Evolutionary conservation across 2,888 invertebrate genomes (phyloP).

Genomic region (Calameuta idolon): DNA sequence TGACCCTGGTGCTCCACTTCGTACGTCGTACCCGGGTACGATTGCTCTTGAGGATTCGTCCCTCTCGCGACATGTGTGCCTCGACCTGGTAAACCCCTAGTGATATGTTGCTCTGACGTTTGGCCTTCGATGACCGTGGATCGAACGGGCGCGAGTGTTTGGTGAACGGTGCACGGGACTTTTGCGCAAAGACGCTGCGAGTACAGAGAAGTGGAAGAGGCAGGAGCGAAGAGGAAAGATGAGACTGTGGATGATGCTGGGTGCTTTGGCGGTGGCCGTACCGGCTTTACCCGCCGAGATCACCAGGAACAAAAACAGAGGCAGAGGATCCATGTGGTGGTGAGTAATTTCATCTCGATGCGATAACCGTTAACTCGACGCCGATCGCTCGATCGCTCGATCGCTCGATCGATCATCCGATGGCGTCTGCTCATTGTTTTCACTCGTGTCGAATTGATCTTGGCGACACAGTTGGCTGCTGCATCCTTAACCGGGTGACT

Average conservation of each 20-base stretch:
- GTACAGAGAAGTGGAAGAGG: neutral
- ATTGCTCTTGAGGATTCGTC: neutral
- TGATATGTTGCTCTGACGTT: constrained; percentile 18
- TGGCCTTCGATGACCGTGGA: constrained; percentile 10
- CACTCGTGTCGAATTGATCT: neutral
- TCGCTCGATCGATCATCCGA: neutral
- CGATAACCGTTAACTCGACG: neutral
- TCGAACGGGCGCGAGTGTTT: constrained; percentile 32
- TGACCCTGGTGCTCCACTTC: neutral
- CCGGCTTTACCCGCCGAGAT: constrained; percentile 66
- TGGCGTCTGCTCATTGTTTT: neutral
- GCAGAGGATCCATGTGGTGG: constrained; percentile 94
- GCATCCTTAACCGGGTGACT: neutral
- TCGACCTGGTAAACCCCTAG: neutral
- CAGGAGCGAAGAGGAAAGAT: constrained; percentile 33
- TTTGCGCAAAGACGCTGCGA: neutral
- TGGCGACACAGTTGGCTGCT: neutral
- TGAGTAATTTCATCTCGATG: constrained; percentile 68
- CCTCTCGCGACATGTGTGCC: neutral
- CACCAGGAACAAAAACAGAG: constrained; percentile 73
- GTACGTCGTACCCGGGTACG: neutral
- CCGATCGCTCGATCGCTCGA: neutral
- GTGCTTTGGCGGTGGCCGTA: constrained; percentile 69
- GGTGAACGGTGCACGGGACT: constrained; percentile 26
- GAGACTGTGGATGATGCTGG: constrained; percentile 62